A percentile compares a stretch with the other conserved stretches of the same genome.
Conservation (phyloP, 2,888 invertebrate genomes). For the Archips xylosteana region DNA sequence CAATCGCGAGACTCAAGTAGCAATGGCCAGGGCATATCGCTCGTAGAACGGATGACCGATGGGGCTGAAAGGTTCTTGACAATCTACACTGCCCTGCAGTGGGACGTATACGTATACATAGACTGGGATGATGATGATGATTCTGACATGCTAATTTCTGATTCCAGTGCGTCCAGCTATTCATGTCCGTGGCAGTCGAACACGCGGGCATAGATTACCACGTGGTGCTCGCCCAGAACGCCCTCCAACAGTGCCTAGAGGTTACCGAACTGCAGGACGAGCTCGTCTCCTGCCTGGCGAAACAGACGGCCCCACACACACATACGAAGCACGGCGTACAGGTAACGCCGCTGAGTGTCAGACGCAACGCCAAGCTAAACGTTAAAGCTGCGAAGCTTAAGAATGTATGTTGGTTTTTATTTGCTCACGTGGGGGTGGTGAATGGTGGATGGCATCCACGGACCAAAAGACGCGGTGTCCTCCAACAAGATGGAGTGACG, state of each 20-base stretch:
- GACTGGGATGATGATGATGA: too few relatives aligned
- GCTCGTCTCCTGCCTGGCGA: constrained; percentile 95
- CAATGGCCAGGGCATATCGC: too few relatives aligned
- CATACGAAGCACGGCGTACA: constrained; percentile 94
- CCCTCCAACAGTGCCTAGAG: constrained; percentile 96
- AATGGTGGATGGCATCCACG: not conserved
- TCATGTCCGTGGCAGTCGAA: constrained; percentile 98
- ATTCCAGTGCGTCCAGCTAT: constrained; percentile 95
- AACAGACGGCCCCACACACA: constrained; percentile 96
- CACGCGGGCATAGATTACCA: constrained; percentile 99
- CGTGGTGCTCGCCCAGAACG: constrained; percentile 98
- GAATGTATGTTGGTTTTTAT: constrained; percentile 69
- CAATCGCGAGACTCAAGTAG: too few relatives aligned
- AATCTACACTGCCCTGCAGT: too few relatives aligned
- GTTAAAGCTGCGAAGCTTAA: constrained; percentile 76
- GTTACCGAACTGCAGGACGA: constrained; percentile 96
- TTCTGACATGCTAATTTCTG: not conserved
- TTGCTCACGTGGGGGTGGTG: constrained; percentile 39
- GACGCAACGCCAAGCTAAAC: constrained; percentile 55
- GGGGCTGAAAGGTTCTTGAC: too few relatives aligned
- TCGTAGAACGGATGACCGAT: too few relatives aligned
- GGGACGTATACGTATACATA: too few relatives aligned
- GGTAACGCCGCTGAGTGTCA: constrained; percentile 72
- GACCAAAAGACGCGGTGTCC: too few relatives aligned
- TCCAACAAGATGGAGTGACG: too few relatives aligned